Evolutionary conservation across 2,888 invertebrate species (phyloP).

Genomic region (Mallateleia sp.): DNA sequence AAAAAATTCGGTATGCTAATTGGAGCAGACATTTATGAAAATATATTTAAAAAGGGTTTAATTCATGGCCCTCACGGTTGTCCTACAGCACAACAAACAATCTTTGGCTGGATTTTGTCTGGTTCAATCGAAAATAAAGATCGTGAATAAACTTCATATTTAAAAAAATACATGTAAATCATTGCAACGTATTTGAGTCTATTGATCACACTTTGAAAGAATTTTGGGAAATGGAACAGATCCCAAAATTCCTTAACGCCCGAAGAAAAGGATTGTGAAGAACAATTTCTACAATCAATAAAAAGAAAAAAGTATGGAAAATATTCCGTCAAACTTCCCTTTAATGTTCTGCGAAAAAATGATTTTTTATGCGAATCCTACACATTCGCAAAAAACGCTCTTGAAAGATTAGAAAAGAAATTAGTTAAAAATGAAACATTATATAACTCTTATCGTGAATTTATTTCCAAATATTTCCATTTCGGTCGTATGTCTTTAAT

Average conservation of each 20-base stretch:
- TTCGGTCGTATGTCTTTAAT: background rate
- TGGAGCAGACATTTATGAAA: background rate
- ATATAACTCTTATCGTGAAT: slow-evolving; percentile 2
- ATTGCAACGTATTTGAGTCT: background rate
- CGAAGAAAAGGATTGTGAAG: background rate
- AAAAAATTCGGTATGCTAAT: background rate
- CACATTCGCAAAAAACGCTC: background rate
- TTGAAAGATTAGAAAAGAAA: background rate
- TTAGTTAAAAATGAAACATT: background rate
- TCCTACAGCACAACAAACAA: background rate
- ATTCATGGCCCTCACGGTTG: background rate
- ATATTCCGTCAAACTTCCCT: too few relatives aligned
- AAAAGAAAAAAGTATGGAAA: too few relatives aligned
- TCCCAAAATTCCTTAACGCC: background rate
- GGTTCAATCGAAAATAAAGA: background rate
- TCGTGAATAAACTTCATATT: too few relatives aligned
- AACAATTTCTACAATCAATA: background rate
- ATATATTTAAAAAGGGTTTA: background rate
- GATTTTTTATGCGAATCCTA: background rate
- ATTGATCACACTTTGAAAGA: background rate
- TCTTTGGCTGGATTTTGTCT: background rate
- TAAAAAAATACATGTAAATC: too few relatives aligned
- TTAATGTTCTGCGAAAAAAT: too few relatives aligned
- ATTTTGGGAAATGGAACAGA: slow-evolving; percentile 3
- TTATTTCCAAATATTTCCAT: background rate